Evolutionary conservation across 2,888 invertebrate genomes (phyloP).

Genomic region (Leptura quadrifasciata): DNA sequence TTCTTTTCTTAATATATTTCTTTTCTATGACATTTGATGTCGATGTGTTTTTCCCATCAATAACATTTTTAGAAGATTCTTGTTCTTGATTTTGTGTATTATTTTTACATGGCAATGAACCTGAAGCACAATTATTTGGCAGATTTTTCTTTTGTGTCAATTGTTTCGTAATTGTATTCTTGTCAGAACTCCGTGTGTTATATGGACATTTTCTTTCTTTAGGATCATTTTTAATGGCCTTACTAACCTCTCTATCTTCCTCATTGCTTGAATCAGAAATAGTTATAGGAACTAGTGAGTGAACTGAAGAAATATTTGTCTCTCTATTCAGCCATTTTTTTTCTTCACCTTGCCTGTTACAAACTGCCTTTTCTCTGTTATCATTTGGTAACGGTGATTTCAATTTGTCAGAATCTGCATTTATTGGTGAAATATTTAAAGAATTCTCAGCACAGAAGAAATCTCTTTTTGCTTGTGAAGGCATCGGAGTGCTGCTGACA

Average conservation of each 20-base stretch:
- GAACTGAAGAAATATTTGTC: background rate
- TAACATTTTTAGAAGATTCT: background rate
- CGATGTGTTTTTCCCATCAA: background rate
- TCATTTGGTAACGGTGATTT: background rate
- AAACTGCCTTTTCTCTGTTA: background rate
- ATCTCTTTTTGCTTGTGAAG: conserved; percentile 10
- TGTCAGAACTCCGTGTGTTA: conserved; percentile 15
- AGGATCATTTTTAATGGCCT: background rate
- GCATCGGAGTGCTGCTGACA: conserved; percentile 37
- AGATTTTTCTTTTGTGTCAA: background rate
- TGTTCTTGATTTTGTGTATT: background rate
- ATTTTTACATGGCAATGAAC: background rate
- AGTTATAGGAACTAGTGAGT: background rate
- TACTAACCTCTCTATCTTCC: background rate
- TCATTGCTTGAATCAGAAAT: conserved; percentile 30
- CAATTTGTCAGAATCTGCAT: conserved; percentile 4
- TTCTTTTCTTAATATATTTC: background rate
- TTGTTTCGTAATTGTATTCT: background rate
- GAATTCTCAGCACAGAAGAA: conserved; percentile 24
- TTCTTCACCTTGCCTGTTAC: background rate
- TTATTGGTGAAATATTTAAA: conserved; percentile 31
- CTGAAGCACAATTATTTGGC: background rate
- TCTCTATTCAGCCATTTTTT: background rate
- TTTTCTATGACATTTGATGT: background rate
- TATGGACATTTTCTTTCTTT: background rate